These are phyloP conservation scores for Synanthedon formicaeformis DNA, from an alignment of 2,888 invertebrate species.

Conservation along the genomic window DNA sequence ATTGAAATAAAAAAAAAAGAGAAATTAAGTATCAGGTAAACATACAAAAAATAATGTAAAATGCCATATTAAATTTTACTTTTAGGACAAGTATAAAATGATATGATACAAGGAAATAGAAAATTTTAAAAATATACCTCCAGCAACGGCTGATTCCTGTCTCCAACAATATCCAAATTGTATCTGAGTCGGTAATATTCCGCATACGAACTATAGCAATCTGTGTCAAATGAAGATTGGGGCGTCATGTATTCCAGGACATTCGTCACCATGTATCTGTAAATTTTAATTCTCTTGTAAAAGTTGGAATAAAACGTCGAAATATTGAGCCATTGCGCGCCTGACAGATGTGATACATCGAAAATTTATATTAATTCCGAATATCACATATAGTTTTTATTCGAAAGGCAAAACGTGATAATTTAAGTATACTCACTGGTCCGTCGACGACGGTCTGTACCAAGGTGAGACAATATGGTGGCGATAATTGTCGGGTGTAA, in stretches of 20 bases:
- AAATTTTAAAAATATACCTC: slow-evolving; percentile 65
- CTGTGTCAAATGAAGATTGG: slow-evolving; percentile 74
- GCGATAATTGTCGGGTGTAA: slow-evolving; percentile 73
- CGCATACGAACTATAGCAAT: slow-evolving; percentile 72
- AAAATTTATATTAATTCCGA: neutral
- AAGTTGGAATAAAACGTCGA: neutral
- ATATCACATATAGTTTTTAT: too few species aligned
- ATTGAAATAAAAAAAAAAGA: too few species aligned
- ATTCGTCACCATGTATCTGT: slow-evolving; percentile 77
- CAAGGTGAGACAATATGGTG: slow-evolving; percentile 87
- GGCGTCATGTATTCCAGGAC: slow-evolving; percentile 77
- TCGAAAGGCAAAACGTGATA: too few species aligned
- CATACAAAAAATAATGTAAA: too few species aligned
- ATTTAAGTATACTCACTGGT: too few species aligned
- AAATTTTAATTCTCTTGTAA: slow-evolving; percentile 5
- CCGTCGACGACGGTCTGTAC: slow-evolving; percentile 67
- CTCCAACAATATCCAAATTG: slow-evolving; percentile 71
- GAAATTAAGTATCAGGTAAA: too few species aligned
- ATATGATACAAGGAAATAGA: too few species aligned
- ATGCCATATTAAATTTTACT: too few species aligned
- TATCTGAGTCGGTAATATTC: slow-evolving; percentile 85
- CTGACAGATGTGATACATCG: neutral
- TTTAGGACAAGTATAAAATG: too few species aligned
- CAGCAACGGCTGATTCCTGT: slow-evolving; percentile 78
- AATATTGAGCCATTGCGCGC: neutral